Base-by-base conservation (phyloP, 2,113 vertebrate genomes). In the Eurystomus gularis region DNA sequence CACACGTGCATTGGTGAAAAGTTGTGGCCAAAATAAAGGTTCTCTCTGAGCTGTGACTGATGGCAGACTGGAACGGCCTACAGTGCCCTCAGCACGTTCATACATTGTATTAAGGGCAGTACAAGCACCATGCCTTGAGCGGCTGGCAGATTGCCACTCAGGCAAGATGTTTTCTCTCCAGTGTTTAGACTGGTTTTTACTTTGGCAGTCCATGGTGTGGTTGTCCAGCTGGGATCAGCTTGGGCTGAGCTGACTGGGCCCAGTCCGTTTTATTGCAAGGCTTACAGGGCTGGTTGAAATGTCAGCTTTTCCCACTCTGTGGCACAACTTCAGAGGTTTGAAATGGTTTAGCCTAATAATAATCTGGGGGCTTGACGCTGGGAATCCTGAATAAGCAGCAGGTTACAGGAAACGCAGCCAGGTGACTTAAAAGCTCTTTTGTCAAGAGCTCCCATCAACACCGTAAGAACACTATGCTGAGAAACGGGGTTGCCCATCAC, bases 161-260 rank as follows among this genome's bases (percentile, higher is more conserved):
- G n/a, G 28, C 54, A 52, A 13, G 64, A 17, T 26, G 23, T 17
- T 88, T 31, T 35, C 65, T 58, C n/a, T 49, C 20, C 18, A 0
- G 3, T 23, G 37, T 33, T 61, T 28, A 24, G 6, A 0, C 26
- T 52, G 55, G 17, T 4, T 61, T 51, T 28, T 29, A 20, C 23
- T 21, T 48, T 0, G 17, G 35, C n/a, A 12, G 26, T 2, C 3
- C 3, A 10, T 0, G 0, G n/a, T 5, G 12, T 54, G 66, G 44
- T 44, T 61, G 29, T 21, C 54, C 29, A 18, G 28, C n/a, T 91
- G 68, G 46, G 46, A 10, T 48, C 57, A 20, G 75, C 58, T 28
- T 20, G 54, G 57, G 39, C 84, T 55, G 52, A 19, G 40, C 61
- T 76, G 51, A 49, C 42, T 57, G 5, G 7, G 44, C 14, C 46